Evolutionary conservation across 2,888 invertebrate species (phyloP).

Genomic region (Phrixothrix hirtus): DNA sequence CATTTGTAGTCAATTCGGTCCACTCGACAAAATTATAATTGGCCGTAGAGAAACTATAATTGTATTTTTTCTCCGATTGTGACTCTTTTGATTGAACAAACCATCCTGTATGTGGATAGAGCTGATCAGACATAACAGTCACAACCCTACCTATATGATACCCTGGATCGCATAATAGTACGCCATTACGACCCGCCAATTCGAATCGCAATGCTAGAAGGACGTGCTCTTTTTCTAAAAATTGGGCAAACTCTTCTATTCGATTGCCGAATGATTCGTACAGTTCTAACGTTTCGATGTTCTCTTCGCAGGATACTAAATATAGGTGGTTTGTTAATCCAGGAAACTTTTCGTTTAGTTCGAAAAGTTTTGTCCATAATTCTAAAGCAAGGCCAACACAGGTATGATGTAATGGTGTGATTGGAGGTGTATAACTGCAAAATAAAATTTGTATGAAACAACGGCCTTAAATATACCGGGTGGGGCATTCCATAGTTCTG

Average conservation of each 20-base stretch:
- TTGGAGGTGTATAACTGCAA: constrained; percentile 72
- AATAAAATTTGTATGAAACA: background rate
- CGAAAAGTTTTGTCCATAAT: constrained; percentile 67
- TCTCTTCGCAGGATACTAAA: constrained; percentile 88
- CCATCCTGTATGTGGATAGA: constrained; percentile 88
- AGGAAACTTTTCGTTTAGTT: constrained; percentile 67
- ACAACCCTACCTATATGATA: constrained; percentile 87
- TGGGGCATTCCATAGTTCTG: too few species aligned
- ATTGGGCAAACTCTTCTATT: constrained; percentile 61
- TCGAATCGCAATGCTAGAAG: constrained; percentile 75
- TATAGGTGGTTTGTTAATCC: constrained; percentile 69
- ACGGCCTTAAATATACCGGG: too few species aligned
- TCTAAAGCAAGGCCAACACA: constrained; percentile 89
- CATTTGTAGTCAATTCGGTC: constrained; percentile 78
- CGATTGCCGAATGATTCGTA: constrained; percentile 65
- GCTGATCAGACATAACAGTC: constrained; percentile 83
- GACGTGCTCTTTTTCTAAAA: constrained; percentile 86
- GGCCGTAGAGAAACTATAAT: constrained; percentile 71
- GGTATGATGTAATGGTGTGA: constrained; percentile 78
- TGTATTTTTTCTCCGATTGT: constrained; percentile 79
- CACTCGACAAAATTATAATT: constrained; percentile 81
- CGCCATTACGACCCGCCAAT: constrained; percentile 73
- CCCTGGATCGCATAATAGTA: constrained; percentile 85
- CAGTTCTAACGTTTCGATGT: constrained; percentile 64
- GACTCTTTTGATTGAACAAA: constrained; percentile 80